Conservation (phyloP, 1,140 invertebrate species). For the Heliconius melpomene region DNA sequence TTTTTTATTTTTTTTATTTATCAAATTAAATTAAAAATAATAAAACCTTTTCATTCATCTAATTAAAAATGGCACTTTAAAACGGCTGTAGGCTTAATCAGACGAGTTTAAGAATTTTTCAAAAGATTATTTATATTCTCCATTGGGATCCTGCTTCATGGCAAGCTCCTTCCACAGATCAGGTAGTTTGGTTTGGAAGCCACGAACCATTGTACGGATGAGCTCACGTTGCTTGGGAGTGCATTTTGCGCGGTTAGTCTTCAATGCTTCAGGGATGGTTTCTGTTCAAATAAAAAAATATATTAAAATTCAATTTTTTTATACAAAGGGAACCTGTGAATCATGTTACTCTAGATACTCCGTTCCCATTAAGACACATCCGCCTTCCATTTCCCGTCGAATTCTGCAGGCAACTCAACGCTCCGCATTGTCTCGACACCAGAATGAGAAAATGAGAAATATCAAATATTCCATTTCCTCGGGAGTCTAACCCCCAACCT, state of each 20-base stretch:
- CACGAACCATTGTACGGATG: conserved; percentile 29
- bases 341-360: too few relatives aligned
- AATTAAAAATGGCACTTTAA: background rate
- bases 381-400: too few relatives aligned
- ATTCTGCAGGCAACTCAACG: too few relatives aligned
- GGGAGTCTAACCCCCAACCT: too few relatives aligned
- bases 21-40: background rate
- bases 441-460: too few relatives aligned
- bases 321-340: background rate
- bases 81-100: conserved; percentile 43
- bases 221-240: conserved; percentile 39
- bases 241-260: conserved; percentile 38
- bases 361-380: too few relatives aligned
- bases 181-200: conserved; percentile 29
- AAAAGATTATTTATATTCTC: conserved; percentile 33
- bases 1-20: too few relatives aligned
- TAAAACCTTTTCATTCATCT: too few relatives aligned
- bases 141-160: conserved; percentile 36
- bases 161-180: conserved; percentile 30
- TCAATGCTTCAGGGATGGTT: conserved; percentile 38
- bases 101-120: conserved; percentile 34
- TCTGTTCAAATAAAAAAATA: conserved; percentile 27
- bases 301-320: background rate
- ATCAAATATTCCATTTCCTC: too few relatives aligned
- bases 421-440: too few relatives aligned